Evolutionary conservation across 2,888 invertebrate species (phyloP).

Genomic region (Drosophila mayaguana): DNA sequence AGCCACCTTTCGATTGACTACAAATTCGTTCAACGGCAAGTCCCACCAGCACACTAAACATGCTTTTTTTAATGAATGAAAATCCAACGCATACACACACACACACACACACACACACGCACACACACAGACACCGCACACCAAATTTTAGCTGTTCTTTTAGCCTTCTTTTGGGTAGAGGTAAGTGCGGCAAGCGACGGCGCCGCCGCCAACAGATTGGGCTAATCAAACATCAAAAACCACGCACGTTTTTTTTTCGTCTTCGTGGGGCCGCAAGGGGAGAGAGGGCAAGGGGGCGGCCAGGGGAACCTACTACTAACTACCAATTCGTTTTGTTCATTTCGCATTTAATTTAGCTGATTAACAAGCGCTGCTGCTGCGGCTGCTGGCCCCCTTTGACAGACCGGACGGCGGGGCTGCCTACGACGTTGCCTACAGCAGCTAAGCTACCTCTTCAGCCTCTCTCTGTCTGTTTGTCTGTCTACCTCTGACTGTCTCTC

Average conservation of each 20-base stretch:
- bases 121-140: constrained; percentile 1
- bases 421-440: constrained; percentile 12
- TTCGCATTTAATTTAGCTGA: constrained; percentile 81
- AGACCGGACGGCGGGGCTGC: constrained; percentile 14
- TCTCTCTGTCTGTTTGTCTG: not conserved
- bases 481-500: not conserved
- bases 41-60: constrained; percentile 35
- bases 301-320: constrained; percentile 50
- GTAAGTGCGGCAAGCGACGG: not conserved
- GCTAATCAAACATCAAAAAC: constrained; percentile 70
- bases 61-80: constrained; percentile 68
- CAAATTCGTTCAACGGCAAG: constrained; percentile 58
- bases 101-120: not conserved
- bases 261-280: fast-evolving
- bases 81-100: constrained; percentile 43
- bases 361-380: constrained; percentile 64
- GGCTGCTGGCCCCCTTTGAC: constrained; percentile 1
- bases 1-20: constrained; percentile 36
- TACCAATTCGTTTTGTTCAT: constrained; percentile 78
- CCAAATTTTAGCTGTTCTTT: constrained; percentile 39
- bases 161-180: constrained; percentile 11
- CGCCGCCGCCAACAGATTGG: constrained; percentile 15
- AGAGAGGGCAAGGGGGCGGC: not conserved
- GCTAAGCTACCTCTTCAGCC: not conserved
- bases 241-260: constrained; percentile 55